A percentile compares a stretch with the other conserved stretches of the same genome.
phyloP scores from a whole-genome alignment of 2,888 invertebrate genomes.

The Cheilosia soror region DNA sequence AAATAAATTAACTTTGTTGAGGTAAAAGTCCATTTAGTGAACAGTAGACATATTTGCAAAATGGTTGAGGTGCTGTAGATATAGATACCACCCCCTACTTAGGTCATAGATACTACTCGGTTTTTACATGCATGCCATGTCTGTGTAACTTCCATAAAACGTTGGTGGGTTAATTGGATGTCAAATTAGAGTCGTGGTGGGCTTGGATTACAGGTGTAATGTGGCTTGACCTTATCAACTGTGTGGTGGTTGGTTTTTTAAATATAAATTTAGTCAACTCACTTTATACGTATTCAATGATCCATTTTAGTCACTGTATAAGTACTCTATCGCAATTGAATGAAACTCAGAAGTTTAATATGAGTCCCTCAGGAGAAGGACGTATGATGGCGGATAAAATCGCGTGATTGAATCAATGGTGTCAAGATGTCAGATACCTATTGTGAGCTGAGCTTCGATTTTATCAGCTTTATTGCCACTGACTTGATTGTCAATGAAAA shows the following conservation, averaged over 20 bases:
- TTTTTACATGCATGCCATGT: not conserved
- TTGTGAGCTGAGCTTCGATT: too few relatives aligned
- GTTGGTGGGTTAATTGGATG: constrained; percentile 38
- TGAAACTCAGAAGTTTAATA: too few relatives aligned
- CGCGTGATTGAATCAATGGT: too few relatives aligned
- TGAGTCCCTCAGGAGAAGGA: too few relatives aligned
- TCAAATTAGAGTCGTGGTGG: constrained; percentile 23
- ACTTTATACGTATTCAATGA: too few relatives aligned
- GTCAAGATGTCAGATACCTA: too few relatives aligned
- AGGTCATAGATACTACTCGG: not conserved
- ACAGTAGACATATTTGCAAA: constrained; percentile 12
- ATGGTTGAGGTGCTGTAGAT: not conserved
- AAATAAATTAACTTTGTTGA: constrained; percentile 65
- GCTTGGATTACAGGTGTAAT: constrained; percentile 11
- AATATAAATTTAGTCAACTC: too few relatives aligned
- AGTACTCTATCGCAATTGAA: too few relatives aligned
- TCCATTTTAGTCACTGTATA: too few relatives aligned
- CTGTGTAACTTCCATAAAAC: not conserved
- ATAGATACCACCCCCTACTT: not conserved
- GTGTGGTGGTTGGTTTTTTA: not conserved
- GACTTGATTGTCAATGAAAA: too few relatives aligned
- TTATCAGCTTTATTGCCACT: too few relatives aligned
- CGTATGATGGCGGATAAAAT: too few relatives aligned
- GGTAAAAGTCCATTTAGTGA: constrained; percentile 52
- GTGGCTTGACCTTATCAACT: constrained; percentile 26